phyloP scores from a whole-genome alignment of 2,888 invertebrate genomes.

The Drosophila kuntzei region DNA sequence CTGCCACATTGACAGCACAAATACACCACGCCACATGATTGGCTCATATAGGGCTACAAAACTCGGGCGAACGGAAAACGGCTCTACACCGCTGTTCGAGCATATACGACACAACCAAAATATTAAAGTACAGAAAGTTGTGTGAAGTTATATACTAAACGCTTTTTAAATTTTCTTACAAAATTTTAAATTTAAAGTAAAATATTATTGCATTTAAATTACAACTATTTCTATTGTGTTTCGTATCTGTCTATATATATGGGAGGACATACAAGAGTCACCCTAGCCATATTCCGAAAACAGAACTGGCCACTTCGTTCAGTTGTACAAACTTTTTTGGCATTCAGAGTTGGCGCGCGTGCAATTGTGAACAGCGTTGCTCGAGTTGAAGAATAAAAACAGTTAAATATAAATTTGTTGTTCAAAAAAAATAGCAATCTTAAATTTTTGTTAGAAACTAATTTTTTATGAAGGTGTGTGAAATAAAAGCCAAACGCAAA shows the following conservation, averaged over 20 bases:
- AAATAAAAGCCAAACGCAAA: constrained; percentile 1
- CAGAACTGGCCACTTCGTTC: constrained; percentile 54
- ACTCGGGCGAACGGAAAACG: constrained; percentile 66
- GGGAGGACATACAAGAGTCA: constrained; percentile 32
- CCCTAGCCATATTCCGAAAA: constrained; percentile 23
- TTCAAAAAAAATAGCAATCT: constrained; percentile 31
- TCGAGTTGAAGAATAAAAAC: constrained; percentile 56
- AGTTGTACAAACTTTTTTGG: constrained; percentile 57
- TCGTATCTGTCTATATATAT: neutral
- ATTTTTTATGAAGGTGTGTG: constrained; percentile 72
- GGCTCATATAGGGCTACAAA: constrained; percentile 63
- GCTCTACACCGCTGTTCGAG: constrained; percentile 49
- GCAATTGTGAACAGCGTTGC: constrained; percentile 64
- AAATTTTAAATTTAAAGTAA: neutral
- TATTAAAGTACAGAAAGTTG: constrained; percentile 3
- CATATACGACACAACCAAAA: constrained; percentile 27
- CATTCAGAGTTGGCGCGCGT: constrained; percentile 77
- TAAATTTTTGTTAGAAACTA: constrained; percentile 18
- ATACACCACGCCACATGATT: constrained; percentile 61
- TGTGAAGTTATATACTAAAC: neutral
- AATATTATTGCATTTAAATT: neutral
- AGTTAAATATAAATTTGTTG: constrained; percentile 53
- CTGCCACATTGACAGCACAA: constrained; percentile 50
- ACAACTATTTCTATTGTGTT: neutral
- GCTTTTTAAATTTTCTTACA: neutral